These are phyloP conservation scores for Melanostoma scalare DNA, from an alignment of 2,888 invertebrate genomes.

Conservation along the genomic window DNA sequence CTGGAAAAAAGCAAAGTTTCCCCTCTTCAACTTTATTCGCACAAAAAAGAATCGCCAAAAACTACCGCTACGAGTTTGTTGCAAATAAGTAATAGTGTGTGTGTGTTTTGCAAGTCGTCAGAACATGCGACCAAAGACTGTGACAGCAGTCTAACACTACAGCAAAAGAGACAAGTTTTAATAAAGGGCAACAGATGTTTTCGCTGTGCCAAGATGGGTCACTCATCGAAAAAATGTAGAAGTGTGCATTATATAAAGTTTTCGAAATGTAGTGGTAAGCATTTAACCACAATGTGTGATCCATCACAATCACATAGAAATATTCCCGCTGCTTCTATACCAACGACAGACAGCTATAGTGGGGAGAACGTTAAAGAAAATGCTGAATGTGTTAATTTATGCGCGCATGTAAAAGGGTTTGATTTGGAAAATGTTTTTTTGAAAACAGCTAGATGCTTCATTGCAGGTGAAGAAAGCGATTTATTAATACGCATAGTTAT, in stretches of 20 bases:
- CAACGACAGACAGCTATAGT: neutral
- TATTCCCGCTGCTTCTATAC: too few species aligned
- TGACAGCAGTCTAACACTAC: neutral
- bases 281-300: constrained; percentile 25
- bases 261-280: constrained; percentile 22
- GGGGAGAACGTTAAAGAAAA: neutral
- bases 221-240: constrained; percentile 20
- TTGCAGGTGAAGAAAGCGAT: too few species aligned
- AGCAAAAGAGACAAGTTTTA: neutral
- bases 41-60: too few species aligned
- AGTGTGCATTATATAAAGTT: constrained; percentile 13
- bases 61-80: too few species aligned
- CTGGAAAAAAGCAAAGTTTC: too few species aligned
- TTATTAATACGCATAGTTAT: too few species aligned
- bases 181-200: constrained; percentile 31
- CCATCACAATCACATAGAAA: neutral
- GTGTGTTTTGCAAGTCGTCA: too few species aligned
- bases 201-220: constrained; percentile 13
- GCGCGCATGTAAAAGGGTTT: neutral
- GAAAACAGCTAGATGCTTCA: too few species aligned
- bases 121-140: constrained; percentile 2
- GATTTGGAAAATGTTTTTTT: too few species aligned
- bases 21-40: too few species aligned
- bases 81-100: too few species aligned
- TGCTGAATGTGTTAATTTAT: neutral